These are phyloP conservation scores for Pollenia labialis DNA, from an alignment of 2,888 invertebrate species.

Conservation along the genomic window DNA sequence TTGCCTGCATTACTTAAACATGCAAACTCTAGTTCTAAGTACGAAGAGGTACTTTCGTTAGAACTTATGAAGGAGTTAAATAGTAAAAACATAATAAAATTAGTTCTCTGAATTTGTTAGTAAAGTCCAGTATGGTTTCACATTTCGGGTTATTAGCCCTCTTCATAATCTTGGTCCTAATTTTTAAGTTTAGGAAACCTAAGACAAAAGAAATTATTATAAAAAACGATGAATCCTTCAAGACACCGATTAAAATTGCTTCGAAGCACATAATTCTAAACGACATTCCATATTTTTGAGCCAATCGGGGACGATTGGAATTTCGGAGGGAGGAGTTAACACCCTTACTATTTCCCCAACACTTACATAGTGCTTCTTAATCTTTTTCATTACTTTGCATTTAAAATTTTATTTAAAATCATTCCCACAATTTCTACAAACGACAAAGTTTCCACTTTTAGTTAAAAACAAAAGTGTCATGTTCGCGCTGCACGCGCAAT, in stretches of 20 bases:
- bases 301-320: constrained; percentile 1
- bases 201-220: too few species aligned
- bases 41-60: constrained; percentile 40
- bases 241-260: background rate
- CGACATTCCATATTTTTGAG: background rate
- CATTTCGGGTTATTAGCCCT: background rate
- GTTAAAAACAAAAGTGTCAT: constrained; percentile 26
- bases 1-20: too few species aligned
- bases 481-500: constrained; percentile 1
- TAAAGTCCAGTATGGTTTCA: constrained; percentile 12
- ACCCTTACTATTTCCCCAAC: too few species aligned
- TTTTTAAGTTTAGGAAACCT: too few species aligned
- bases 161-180: too few species aligned
- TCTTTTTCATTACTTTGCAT: background rate
- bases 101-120: constrained; percentile 1
- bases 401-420: too few species aligned
- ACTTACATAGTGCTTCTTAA: too few species aligned
- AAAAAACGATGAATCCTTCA: background rate
- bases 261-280: background rate
- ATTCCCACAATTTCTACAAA: background rate
- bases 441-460: background rate
- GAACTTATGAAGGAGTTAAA: constrained; percentile 44
- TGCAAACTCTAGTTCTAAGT: constrained; percentile 16
- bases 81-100: constrained; percentile 27
- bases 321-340: constrained; percentile 28